Evolutionary conservation across 2,113 vertebrate genomes (phyloP).

Genomic region (Ammospiza caudacuta): DNA sequence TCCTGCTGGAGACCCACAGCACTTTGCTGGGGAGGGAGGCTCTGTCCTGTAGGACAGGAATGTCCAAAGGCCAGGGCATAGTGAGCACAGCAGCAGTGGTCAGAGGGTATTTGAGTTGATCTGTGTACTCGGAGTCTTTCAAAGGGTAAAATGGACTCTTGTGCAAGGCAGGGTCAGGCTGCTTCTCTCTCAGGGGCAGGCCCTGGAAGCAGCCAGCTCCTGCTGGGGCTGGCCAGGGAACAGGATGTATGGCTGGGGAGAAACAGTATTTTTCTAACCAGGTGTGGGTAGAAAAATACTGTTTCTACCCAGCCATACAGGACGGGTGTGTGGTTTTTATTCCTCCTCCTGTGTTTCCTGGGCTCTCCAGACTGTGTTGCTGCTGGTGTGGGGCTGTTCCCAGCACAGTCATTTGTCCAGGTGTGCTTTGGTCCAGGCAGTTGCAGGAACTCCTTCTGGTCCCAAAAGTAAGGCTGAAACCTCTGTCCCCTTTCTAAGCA

Average conservation of each 20-base stretch:
- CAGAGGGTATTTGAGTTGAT: neutral
- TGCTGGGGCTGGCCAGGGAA: neutral
- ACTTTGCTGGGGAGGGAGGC: neutral
- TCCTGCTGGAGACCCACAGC: neutral
- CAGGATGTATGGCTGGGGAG: fast-evolving
- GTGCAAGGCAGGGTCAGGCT: neutral
- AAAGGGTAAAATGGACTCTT: neutral
- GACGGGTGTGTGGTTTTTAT: neutral
- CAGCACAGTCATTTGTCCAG: fast-evolving
- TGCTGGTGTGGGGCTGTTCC: neutral
- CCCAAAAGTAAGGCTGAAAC: neutral
- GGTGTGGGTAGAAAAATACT: too few relatives aligned
- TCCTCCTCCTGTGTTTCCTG: neutral
- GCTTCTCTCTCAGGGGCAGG: fast-evolving
- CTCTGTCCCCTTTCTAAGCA: neutral
- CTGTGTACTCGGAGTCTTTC: neutral
- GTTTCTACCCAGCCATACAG: too few relatives aligned
- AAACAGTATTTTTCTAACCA: neutral
- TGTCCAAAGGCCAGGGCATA: neutral
- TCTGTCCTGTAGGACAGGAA: neutral
- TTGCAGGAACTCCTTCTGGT: neutral
- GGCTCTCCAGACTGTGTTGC: fast-evolving
- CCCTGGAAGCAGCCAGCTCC: neutral
- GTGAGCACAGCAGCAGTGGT: neutral
- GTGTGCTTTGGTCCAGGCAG: neutral